Percentiles rank a stretch among this genome's conserved stretches.
These are phyloP conservation scores for Harpalus rufipes DNA, from an alignment of 2,888 invertebrate genomes.

Conservation along the genomic window DNA sequence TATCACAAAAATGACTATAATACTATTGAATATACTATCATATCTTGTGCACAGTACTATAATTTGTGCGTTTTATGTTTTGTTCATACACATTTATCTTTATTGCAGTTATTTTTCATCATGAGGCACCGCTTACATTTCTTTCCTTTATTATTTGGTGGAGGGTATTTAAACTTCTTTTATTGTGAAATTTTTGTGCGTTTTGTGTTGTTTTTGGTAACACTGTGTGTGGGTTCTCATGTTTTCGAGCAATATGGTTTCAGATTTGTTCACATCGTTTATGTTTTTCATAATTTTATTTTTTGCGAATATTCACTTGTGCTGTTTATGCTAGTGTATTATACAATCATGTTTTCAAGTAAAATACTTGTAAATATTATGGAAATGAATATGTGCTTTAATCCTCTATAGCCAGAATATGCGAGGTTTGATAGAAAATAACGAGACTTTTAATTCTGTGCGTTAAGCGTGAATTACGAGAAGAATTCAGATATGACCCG, in stretches of 20 bases:
- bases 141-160: constrained; percentile 41
- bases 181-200: constrained; percentile 59
- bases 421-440: too few species aligned
- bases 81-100: not conserved
- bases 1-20: constrained; percentile 13
- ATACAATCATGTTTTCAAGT: not conserved
- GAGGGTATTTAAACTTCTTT: constrained; percentile 32
- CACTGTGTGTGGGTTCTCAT: constrained; percentile 63
- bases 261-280: constrained; percentile 44
- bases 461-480: too few species aligned
- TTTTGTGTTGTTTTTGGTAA: constrained; percentile 66
- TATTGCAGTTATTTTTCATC: constrained; percentile 28
- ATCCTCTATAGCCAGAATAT: too few species aligned
- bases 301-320: constrained; percentile 36
- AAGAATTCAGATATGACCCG: too few species aligned
- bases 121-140: constrained; percentile 31
- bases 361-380: not conserved
- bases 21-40: not conserved
- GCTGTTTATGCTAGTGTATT: constrained; percentile 53
- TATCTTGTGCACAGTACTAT: not conserved
- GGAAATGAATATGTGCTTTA: too few species aligned
- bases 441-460: too few species aligned
- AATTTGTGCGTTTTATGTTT: constrained; percentile 1
- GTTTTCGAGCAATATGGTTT: constrained; percentile 60
- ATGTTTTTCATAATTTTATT: constrained; percentile 45